phyloP scores from a whole-genome alignment of 2,113 vertebrate species.

The Odontesthes bonariensis region DNA sequence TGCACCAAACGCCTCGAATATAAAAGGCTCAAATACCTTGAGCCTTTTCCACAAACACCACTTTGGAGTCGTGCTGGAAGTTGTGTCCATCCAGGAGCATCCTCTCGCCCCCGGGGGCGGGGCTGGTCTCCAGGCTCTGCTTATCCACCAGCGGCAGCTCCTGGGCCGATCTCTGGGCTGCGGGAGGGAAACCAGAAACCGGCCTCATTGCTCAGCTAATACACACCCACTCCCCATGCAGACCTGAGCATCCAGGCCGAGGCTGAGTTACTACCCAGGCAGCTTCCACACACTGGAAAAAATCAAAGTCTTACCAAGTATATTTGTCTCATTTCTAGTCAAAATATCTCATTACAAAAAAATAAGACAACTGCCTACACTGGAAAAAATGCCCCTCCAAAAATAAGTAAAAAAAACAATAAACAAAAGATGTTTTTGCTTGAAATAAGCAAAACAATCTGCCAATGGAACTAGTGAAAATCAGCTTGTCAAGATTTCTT shows the following conservation, averaged over 20 bases:
- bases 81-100: slow-evolving; percentile 95
- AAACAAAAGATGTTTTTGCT: too few species aligned
- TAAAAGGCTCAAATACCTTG: too few species aligned
- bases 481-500: too few species aligned
- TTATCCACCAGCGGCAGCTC: slow-evolving; percentile 98
- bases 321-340: too few species aligned
- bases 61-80: slow-evolving; percentile 96
- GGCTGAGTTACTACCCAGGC: slow-evolving; percentile 54
- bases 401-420: too few species aligned
- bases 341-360: too few species aligned
- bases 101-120: slow-evolving; percentile 89
- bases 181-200: slow-evolving; percentile 26
- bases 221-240: slow-evolving; percentile 79
- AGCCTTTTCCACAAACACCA: slow-evolving; percentile 97
- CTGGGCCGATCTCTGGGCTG: slow-evolving; percentile 97
- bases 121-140: slow-evolving; percentile 91
- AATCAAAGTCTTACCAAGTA: too few species aligned
- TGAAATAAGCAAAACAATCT: too few species aligned
- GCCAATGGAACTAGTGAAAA: too few species aligned
- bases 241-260: slow-evolving; percentile 76
- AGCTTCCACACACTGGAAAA: slow-evolving; percentile 14
- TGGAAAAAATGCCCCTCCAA: too few species aligned
- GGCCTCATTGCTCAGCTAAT: slow-evolving; percentile 43
- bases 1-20: too few species aligned
- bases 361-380: too few species aligned